Evolutionary conservation across 2,888 invertebrate species (phyloP).

Genomic region (Melanostoma mellinum): DNA sequence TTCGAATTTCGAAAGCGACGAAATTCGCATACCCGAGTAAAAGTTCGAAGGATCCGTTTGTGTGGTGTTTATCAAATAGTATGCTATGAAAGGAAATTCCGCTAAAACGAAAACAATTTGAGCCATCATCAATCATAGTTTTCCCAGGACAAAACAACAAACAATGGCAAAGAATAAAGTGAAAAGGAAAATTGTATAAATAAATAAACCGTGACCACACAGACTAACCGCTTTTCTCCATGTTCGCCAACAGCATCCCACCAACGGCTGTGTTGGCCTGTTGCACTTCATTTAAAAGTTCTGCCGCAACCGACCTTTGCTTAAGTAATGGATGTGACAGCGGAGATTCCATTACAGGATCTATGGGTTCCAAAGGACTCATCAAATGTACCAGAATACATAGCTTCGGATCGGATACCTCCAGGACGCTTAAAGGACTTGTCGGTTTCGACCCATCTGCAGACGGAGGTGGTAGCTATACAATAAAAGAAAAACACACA

Average conservation of each 20-base stretch:
- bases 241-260: constrained; percentile 93
- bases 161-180: not conserved
- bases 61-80: constrained; percentile 93
- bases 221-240: constrained; percentile 90
- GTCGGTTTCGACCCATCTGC: constrained; percentile 82
- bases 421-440: constrained; percentile 88
- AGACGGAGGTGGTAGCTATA: constrained; percentile 85
- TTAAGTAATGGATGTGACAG: constrained; percentile 90
- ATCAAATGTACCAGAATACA: constrained; percentile 94
- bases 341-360: constrained; percentile 93
- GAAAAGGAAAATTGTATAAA: no score
- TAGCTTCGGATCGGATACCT: constrained; percentile 94
- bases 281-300: constrained; percentile 87
- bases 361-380: constrained; percentile 93
- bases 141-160: constrained; percentile 7
- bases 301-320: constrained; percentile 90
- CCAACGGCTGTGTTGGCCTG: constrained; percentile 89
- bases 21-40: constrained; percentile 92
- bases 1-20: constrained; percentile 93
- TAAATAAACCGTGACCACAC: no score
- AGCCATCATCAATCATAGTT: constrained; percentile 39
- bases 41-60: constrained; percentile 93
- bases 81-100: constrained; percentile 95
- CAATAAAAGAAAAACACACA: not conserved
- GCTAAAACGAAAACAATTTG: constrained; percentile 82